Conservation (phyloP, 1,140 invertebrate species). For the Neodiprion lecontei region DNA sequence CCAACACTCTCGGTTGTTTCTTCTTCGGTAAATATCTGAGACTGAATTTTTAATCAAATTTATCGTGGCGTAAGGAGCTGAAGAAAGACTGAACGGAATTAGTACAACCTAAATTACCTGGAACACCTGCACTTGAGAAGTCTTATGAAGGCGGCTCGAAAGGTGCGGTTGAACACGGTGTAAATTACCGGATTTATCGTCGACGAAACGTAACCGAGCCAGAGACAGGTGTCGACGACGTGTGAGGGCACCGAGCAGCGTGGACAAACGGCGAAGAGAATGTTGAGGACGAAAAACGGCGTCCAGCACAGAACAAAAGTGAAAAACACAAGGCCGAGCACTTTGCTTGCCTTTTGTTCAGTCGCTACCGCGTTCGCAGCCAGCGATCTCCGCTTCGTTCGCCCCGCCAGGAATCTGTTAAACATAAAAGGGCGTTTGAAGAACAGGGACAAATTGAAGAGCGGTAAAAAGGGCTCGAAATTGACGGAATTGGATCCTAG, state of each 20-base stretch:
- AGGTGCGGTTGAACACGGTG: slow-evolving; percentile 88
- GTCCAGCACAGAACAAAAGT: slow-evolving; percentile 91
- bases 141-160: slow-evolving; percentile 82
- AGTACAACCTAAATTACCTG: slow-evolving; percentile 61
- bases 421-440: slow-evolving; percentile 12
- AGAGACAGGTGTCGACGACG: slow-evolving; percentile 79
- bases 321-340: slow-evolving; percentile 87
- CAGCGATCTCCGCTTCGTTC: slow-evolving; percentile 69
- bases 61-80: too few species aligned
- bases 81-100: too few species aligned
- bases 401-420: slow-evolving; percentile 70
- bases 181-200: slow-evolving; percentile 88
- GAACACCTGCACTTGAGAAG: slow-evolving; percentile 78
- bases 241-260: slow-evolving; percentile 72
- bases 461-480: slow-evolving; percentile 3
- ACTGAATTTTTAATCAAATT: too few species aligned
- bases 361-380: slow-evolving; percentile 81
- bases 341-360: slow-evolving; percentile 84
- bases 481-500: not conserved
- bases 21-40: too few species aligned
- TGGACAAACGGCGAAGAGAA: slow-evolving; percentile 79
- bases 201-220: slow-evolving; percentile 89
- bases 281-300: slow-evolving; percentile 88
- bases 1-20: too few species aligned
- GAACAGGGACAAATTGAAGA: not conserved